These are phyloP conservation scores for Sinopyrophorus schimmeli DNA, from an alignment of 2,888 invertebrate genomes.

Conservation along the genomic window DNA sequence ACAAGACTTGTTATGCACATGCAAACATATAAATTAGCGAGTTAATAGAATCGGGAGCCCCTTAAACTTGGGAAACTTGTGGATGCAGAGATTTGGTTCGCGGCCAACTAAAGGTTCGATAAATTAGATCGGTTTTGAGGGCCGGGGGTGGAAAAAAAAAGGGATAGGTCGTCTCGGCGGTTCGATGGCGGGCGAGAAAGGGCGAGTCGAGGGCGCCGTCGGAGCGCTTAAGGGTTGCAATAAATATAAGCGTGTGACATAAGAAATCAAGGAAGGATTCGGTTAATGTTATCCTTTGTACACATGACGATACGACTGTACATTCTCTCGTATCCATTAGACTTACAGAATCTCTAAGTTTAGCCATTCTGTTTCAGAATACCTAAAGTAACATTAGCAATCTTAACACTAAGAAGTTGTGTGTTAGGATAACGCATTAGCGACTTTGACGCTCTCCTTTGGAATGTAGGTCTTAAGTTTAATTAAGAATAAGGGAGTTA, in stretches of 20 bases:
- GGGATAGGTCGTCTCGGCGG: too few relatives aligned
- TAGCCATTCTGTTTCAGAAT: slow-evolving; percentile 56
- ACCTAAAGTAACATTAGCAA: slow-evolving; percentile 53
- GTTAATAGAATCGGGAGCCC: slow-evolving; percentile 54
- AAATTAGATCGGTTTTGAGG: too few relatives aligned
- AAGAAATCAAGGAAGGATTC: slow-evolving; percentile 4
- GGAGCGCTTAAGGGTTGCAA: too few relatives aligned
- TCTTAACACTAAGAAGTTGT: slow-evolving; percentile 47
- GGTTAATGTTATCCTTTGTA: slow-evolving; percentile 10
- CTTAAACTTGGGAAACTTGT: slow-evolving; percentile 47
- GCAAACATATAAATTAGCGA: slow-evolving; percentile 50
- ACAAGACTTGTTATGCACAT: slow-evolving; percentile 18
- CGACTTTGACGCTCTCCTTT: slow-evolving; percentile 50
- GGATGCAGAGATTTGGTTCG: slow-evolving; percentile 54
- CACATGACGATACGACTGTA: slow-evolving; percentile 16
- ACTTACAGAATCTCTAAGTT: slow-evolving; percentile 53
- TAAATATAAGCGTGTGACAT: too few relatives aligned
- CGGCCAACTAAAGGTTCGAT: slow-evolving; percentile 54
- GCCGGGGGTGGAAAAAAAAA: too few relatives aligned
- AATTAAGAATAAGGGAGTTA: slow-evolving; percentile 53
- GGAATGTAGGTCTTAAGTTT: slow-evolving; percentile 49
- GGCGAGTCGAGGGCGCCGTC: too few relatives aligned
- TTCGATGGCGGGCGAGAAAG: too few relatives aligned
- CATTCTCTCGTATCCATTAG: slow-evolving; percentile 47
- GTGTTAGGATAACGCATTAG: slow-evolving; percentile 50